A percentile compares a stretch with the other conserved stretches of the same genome.
These are phyloP conservation scores for Pseudochirops corinnae DNA, from an alignment of 2,797 vertebrate genomes.

Conservation along the genomic window DNA sequence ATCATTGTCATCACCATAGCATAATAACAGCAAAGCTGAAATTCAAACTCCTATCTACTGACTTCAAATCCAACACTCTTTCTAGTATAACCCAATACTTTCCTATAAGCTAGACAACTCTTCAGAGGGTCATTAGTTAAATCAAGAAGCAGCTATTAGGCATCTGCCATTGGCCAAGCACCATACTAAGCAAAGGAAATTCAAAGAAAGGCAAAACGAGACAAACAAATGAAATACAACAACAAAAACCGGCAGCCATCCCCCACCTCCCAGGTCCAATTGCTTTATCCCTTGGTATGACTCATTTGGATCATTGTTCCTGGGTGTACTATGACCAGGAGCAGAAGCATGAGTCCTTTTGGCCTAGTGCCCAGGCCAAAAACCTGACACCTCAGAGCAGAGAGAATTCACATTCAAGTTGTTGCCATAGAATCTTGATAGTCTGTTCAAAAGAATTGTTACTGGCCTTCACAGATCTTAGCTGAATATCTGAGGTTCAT, in stretches of 20 bases:
- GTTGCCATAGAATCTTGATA: neutral
- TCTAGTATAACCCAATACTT: neutral
- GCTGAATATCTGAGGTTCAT: neutral
- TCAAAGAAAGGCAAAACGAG: neutral
- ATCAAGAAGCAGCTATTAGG: neutral
- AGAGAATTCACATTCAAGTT: neutral
- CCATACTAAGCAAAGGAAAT: neutral
- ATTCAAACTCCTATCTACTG: neutral
- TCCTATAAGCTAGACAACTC: neutral
- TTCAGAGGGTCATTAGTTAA: neutral
- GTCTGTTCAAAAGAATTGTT: neutral
- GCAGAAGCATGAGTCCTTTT: neutral
- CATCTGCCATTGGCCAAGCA: neutral
- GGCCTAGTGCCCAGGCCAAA: neutral
- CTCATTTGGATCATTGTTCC: neutral
- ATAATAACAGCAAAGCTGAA: neutral
- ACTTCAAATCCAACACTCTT: neutral
- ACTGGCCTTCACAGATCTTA: neutral
- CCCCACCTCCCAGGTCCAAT: neutral
- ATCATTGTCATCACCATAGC: too few relatives aligned
- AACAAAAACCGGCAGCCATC: too few relatives aligned
- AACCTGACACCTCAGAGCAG: neutral
- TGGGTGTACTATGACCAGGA: neutral
- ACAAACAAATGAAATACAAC: neutral
- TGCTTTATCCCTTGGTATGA: neutral